Evolutionary conservation across 2,888 invertebrate genomes (phyloP).

Genomic region (Polietes domitor): DNA sequence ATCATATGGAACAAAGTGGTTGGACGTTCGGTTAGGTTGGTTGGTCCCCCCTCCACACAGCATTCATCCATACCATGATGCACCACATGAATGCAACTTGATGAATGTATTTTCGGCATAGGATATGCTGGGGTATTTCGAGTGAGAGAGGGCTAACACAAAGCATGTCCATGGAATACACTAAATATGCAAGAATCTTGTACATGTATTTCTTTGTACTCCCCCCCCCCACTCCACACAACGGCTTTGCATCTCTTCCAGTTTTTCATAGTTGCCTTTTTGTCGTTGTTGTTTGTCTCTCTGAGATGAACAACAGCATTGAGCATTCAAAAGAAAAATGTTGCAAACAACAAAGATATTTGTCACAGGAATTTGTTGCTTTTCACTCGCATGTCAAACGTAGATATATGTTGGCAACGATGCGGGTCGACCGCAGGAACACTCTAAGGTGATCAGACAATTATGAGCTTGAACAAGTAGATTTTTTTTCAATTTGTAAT

Average conservation of each 20-base stretch:
- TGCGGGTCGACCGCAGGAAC: too few relatives aligned
- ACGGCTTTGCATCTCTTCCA: not conserved
- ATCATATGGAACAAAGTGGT: not conserved
- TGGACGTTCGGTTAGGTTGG: not conserved
- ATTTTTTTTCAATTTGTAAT: too few relatives aligned
- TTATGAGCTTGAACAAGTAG: too few relatives aligned
- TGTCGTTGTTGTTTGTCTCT: too few relatives aligned
- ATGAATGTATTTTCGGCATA: conserved; percentile 9
- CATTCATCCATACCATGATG: not conserved
- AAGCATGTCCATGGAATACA: not conserved
- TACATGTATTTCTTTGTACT: not conserved
- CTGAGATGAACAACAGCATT: not conserved
- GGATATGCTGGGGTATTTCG: not conserved
- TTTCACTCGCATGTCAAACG: conserved; percentile 3
- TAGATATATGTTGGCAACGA: too few relatives aligned
- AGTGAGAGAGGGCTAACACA: not conserved
- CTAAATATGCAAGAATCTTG: conserved; percentile 12
- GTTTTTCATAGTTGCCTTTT: not conserved
- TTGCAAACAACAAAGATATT: conserved; percentile 21
- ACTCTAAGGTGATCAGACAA: too few relatives aligned
- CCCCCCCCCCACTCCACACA: not conserved
- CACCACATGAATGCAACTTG: conserved; percentile 11
- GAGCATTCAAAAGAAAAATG: not conserved
- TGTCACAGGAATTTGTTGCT: conserved; percentile 35
- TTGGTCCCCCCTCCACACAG: not conserved